A percentile compares a stretch with the other conserved stretches of the same genome.
These are phyloP conservation scores for Ceratotherium simum DNA, from an alignment of 2,113 vertebrate species.

Conservation along the genomic window DNA sequence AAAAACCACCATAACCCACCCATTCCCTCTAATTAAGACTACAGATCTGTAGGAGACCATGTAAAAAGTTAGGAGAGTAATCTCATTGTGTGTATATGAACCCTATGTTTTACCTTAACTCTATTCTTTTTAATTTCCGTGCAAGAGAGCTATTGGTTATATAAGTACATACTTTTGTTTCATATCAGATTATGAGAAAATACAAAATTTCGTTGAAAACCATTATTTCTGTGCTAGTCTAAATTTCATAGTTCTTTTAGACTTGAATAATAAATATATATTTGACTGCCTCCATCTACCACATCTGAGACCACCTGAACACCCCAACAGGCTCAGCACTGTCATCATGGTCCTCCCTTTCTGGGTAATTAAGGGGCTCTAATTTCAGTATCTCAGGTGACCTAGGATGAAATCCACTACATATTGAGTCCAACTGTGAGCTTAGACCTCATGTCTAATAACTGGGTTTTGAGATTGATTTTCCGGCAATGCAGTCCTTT, in stretches of 20 bases:
- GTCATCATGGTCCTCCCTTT: neutral
- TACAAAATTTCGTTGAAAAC: neutral
- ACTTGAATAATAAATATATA: neutral
- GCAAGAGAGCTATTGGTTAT: neutral
- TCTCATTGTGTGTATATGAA: neutral
- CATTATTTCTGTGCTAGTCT: neutral
- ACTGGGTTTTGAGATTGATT: neutral
- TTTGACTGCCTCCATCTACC: neutral
- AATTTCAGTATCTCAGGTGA: neutral
- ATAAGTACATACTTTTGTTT: neutral
- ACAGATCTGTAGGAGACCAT: neutral
- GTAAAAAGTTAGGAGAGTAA: neutral
- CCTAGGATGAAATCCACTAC: neutral
- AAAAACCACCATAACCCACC: neutral
- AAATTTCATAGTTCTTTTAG: neutral
- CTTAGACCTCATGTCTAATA: neutral
- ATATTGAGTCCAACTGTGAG: neutral
- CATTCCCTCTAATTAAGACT: neutral
- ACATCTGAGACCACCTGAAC: neutral
- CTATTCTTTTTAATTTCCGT: neutral
- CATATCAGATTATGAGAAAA: neutral
- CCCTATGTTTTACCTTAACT: neutral
- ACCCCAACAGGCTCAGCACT: neutral
- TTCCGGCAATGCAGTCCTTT: neutral
- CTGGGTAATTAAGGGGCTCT: neutral